These are phyloP conservation scores for Mastomys coucha DNA, from an alignment of 2,113 vertebrate genomes.

Conservation along the genomic window DNA sequence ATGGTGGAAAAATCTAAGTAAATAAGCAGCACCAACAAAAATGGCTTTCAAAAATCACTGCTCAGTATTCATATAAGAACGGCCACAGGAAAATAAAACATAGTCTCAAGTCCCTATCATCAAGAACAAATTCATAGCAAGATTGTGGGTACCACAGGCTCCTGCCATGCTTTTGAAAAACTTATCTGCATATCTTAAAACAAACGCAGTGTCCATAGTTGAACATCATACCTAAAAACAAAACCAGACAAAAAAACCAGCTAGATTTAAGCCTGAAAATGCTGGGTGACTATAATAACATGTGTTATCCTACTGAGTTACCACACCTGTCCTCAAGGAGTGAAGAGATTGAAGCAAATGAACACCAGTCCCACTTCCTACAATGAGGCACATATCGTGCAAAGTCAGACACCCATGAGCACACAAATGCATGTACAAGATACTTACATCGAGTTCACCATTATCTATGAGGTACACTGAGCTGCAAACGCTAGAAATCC, in stretches of 20 bases:
- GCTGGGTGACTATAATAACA: neutral
- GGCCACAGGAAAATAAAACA: neutral
- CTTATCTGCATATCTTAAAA: neutral
- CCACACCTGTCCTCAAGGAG: neutral
- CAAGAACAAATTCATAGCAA: neutral
- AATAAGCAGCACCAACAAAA: neutral
- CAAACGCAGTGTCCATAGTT: neutral
- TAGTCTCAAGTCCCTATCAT: no score
- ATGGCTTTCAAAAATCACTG: no score
- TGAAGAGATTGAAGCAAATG: neutral
- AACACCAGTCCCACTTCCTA: neutral
- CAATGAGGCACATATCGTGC: neutral
- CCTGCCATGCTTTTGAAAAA: neutral
- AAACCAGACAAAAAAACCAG: neutral
- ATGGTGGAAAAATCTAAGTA: no score
- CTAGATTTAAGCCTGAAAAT: neutral
- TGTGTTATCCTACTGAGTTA: neutral
- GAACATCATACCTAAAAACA: neutral
- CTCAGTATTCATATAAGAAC: neutral
- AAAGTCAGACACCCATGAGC: neutral
- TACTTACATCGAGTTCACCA: neutral
- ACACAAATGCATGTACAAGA: neutral
- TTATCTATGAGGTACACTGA: neutral
- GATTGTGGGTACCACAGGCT: neutral
- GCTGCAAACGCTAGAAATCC: neutral